Evolutionary conservation across 2,797 vertebrate genomes (phyloP), one percentile per base, ranked within the genome.

Genomic region (Telmatherina bonti): DNA sequence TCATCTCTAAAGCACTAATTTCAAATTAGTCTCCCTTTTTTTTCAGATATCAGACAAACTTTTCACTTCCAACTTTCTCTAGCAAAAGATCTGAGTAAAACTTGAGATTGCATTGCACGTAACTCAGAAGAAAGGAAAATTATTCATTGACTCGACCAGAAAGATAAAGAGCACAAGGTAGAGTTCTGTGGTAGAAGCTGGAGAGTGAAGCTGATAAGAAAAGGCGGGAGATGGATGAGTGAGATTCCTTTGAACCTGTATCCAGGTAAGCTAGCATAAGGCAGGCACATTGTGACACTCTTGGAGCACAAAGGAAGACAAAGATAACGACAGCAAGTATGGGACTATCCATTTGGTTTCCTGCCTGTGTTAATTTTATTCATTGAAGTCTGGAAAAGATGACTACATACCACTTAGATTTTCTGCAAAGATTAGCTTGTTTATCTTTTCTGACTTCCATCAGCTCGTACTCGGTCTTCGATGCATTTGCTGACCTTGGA

Each of bases 171-270:
- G 35, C 29, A 41, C 26, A 52, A 35, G 29, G 33, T 57, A 22
- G 16, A 73, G 73, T 47, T 67, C 29, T 51, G 45, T 31, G 54
- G 66, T 78, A 64, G 65, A 66, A 65, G 57, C 29, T 18, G 61
- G 27, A 26, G 18, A 67, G 31, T 10, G 35, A 67, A 58, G 31
- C 41, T 60, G 63, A 67, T 70, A 56, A 67, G 69, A 70, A 22
- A 58, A 51, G 45, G 55, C 20, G 61, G 20, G 45, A 81, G 53
- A 74, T 22, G 18, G 43, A 30, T 45, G 27, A 57, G 51, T 38
- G 30, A 41, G 45, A 43, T 13, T 36, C 66, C 53, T 81, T 79
- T 85, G 79, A 85, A 79, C 35, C 7, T 49, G 71, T 81, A 62
- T 70, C 33, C 38, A 74, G 30, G 60, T 81, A 71, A 87, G 41